These are phyloP conservation scores for Patiria pectinifera DNA, from an alignment of 53 echinoderm and acorn worm species.

Conservation along the genomic window DNA sequence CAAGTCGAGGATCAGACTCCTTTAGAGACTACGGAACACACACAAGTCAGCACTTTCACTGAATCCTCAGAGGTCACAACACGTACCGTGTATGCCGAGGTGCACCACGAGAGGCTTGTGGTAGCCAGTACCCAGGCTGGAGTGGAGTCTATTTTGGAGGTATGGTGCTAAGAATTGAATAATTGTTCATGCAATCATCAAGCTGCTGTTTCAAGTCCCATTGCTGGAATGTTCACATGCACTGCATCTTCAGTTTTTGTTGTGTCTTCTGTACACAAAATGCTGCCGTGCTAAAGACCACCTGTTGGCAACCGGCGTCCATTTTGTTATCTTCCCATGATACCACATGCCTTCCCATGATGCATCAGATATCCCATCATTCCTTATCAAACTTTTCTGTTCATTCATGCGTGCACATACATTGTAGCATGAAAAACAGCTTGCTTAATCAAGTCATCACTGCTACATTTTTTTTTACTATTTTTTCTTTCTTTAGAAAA, in stretches of 20 bases:
- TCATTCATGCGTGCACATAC: neutral
- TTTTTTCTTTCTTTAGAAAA: neutral
- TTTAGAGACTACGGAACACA: neutral
- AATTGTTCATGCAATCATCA: neutral
- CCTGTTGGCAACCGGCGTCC: neutral
- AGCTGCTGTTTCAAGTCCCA: neutral
- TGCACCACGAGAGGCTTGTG: slow-evolving; percentile 51
- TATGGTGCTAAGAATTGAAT: slow-evolving; percentile 6
- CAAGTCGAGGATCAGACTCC: neutral
- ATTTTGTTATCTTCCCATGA: neutral
- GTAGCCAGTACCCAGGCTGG: slow-evolving; percentile 7
- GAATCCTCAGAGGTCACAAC: slow-evolving; percentile 50
- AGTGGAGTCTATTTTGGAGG: slow-evolving; percentile 43
- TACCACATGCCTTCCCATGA: neutral
- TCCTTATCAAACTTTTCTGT: neutral
- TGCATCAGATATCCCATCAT: slow-evolving; percentile 8
- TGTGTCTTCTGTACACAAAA: neutral
- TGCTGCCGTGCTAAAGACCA: neutral
- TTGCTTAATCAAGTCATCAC: neutral
- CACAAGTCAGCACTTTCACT: neutral
- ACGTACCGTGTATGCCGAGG: slow-evolving; percentile 50
- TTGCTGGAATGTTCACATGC: neutral
- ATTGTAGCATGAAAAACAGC: neutral
- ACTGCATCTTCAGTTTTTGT: neutral
- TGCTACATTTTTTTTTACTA: neutral